phyloP scores from a whole-genome alignment of 2,113 vertebrate species.

The Vireo altiloquus region DNA sequence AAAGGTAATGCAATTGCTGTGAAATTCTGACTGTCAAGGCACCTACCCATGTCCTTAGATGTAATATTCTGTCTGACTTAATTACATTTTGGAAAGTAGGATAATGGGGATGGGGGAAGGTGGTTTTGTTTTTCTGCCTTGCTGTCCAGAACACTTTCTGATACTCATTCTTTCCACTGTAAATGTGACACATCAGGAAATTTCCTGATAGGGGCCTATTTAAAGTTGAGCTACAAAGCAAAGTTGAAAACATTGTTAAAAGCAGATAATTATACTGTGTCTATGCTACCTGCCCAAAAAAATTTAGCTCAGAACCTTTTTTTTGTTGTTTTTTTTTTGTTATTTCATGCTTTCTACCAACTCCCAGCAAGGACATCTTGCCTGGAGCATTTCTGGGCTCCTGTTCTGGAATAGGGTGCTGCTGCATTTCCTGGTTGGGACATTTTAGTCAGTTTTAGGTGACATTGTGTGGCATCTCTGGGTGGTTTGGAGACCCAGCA shows the following conservation, averaged over 20 bases:
- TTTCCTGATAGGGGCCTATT: neutral
- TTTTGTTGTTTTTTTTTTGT: neutral
- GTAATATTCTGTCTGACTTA: neutral
- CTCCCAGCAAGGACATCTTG: neutral
- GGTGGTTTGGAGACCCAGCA: neutral
- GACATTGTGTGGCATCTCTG: neutral
- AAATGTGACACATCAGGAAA: neutral
- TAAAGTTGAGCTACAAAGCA: neutral
- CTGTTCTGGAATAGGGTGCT: neutral
- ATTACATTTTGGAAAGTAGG: neutral
- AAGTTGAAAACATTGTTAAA: neutral
- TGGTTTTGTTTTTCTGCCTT: neutral
- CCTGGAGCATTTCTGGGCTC: neutral
- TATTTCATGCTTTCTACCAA: neutral
- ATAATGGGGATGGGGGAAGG: neutral
- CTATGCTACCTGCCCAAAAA: neutral
- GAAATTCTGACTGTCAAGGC: neutral
- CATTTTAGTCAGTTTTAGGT: neutral
- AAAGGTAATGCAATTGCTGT: constrained; percentile 70
- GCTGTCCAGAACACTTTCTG: neutral
- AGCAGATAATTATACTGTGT: neutral
- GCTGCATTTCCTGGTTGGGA: neutral
- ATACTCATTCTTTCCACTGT: neutral
- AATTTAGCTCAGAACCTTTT: neutral
- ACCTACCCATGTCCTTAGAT: neutral